Base-by-base conservation (phyloP, 1,140 invertebrate species). In the Tribolium castaneum region DNA sequence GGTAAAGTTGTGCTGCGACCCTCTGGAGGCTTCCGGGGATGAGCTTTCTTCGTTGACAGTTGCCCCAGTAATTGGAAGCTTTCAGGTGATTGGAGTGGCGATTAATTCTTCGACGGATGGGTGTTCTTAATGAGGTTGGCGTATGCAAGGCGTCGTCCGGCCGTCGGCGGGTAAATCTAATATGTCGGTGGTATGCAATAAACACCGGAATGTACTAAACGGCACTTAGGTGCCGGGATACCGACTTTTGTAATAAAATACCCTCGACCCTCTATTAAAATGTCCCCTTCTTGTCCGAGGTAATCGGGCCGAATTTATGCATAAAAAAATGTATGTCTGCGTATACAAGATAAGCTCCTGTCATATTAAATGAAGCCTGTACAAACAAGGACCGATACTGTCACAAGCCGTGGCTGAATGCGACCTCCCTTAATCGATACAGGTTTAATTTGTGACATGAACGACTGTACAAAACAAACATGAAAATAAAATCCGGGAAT, bases 151-250 rank as follows among this genome's bases (percentile, higher is more conserved):
- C 77, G 52, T 35, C 77, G 77, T 75, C 39, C 49, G 52, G 71
- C 39, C 71, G 35, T 34, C 54, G 39, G 16, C 34, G 71, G 45
- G 6, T 72, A 62, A 78, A 74, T 70, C 52, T 73, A 78, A 78
- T 78, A 74, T 70, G 70, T 70, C 52, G 12, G 34, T 49, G 71
- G 77, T 71, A 78, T 78, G 71, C 77, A 78, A 62, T 78, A 75
- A 78, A 75, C 77, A 50, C 72, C 13, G 52, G 72, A 75, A 56
- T 54, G 49, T 56, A 71, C 66, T 50, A 77, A 70, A 77, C 56
- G 50, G 62, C 75, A 52, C 71, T 73, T 73, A 51, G 71, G 71
- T 72, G 70, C 50, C 54, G n/a, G 30, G 45, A 35, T 52, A 52
- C 52, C 71, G 71, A 50, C 14, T 30, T 73, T 52, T 52, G 71